Conservation (phyloP, 2,888 invertebrate species). For the Melanostoma scalare region DNA sequence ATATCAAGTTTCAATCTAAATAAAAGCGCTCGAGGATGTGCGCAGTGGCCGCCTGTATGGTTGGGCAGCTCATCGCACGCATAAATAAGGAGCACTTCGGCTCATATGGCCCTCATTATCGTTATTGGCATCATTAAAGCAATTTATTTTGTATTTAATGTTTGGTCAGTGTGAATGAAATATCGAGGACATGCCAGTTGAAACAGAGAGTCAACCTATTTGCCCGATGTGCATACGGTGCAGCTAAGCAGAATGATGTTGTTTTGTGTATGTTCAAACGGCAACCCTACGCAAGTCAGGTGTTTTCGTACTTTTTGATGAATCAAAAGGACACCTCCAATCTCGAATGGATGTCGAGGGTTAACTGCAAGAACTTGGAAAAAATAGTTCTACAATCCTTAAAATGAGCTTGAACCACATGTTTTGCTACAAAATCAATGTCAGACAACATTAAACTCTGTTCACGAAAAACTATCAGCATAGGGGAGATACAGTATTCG, state of each 20-base stretch:
- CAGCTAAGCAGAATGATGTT: slow-evolving; percentile 9
- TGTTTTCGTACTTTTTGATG: too few species aligned
- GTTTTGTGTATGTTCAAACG: background rate
- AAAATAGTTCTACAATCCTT: too few species aligned
- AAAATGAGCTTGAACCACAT: too few species aligned
- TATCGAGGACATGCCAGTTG: slow-evolving; percentile 67
- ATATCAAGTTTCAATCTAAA: slow-evolving; percentile 82
- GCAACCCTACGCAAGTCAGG: too few species aligned
- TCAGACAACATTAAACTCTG: too few species aligned
- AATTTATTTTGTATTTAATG: slow-evolving; percentile 75
- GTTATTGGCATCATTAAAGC: slow-evolving; percentile 81
- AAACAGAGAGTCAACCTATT: slow-evolving; percentile 49
- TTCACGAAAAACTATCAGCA: too few species aligned
- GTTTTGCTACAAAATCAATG: too few species aligned
- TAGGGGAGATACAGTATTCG: too few species aligned
- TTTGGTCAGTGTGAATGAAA: slow-evolving; percentile 65
- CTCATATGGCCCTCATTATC: slow-evolving; percentile 80
- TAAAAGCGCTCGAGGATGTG: slow-evolving; percentile 73
- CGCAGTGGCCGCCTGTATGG: slow-evolving; percentile 52
- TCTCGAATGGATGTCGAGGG: too few species aligned
- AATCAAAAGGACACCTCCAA: too few species aligned
- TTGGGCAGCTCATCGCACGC: slow-evolving; percentile 49
- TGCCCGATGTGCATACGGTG: background rate
- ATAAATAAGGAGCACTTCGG: slow-evolving; percentile 64
- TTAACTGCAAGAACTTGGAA: too few species aligned